Evolutionary conservation across 2,113 vertebrate species (phyloP).

Genomic region (Taurulus bubalis): DNA sequence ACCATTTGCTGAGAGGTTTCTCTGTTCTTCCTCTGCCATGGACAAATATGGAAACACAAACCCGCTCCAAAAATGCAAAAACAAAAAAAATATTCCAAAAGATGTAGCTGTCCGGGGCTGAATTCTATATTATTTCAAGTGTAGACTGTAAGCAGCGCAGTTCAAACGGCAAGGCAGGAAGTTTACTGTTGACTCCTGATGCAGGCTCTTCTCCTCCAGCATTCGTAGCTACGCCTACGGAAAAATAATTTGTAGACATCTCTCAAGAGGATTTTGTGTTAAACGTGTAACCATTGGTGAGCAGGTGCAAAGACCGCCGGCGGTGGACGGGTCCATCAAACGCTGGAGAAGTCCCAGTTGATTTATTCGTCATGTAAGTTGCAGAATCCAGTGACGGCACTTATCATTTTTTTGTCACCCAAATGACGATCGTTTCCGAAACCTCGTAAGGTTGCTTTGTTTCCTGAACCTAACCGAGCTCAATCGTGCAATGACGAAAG

Average conservation of each 20-base stretch:
- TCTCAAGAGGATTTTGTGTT: not conserved
- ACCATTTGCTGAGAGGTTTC: not conserved
- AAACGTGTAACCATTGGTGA: not conserved
- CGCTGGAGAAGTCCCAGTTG: not conserved
- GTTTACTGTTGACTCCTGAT: slow-evolving; percentile 2
- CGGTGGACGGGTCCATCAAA: not conserved
- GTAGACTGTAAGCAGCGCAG: not conserved
- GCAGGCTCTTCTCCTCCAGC: not conserved
- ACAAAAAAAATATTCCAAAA: not conserved
- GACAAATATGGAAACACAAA: not conserved
- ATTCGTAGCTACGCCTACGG: not conserved
- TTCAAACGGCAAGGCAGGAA: slow-evolving; percentile 10
- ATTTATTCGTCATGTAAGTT: not conserved
- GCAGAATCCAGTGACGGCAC: no score
- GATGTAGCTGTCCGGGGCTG: not conserved
- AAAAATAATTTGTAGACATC: not conserved
- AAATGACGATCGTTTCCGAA: no score
- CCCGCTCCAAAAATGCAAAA: not conserved
- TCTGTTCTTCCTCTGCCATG: not conserved
- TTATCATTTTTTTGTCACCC: no score
- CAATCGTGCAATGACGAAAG: not conserved
- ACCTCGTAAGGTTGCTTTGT: no score
- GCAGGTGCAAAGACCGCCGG: not conserved
- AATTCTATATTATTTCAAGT: not conserved
- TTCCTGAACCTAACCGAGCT: not conserved